Evolutionary conservation across 2,797 vertebrate genomes (phyloP).

Genomic region (Sebastes variabilis): DNA sequence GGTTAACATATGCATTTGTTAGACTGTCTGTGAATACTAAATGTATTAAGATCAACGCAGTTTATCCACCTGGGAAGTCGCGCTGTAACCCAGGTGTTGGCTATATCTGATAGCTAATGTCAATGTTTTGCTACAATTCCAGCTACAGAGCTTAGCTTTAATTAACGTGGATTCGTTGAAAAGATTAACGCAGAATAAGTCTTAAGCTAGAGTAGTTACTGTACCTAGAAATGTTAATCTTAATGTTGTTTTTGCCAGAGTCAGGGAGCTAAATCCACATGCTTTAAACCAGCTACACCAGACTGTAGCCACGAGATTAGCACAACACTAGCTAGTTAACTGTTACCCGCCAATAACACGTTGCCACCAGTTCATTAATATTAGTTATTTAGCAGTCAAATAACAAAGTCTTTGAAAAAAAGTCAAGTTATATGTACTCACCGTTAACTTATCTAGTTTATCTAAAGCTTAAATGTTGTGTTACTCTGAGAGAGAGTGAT

Average conservation of each 20-base stretch:
- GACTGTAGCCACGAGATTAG: conserved; percentile 34
- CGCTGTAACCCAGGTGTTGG: neutral
- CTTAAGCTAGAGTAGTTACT: accelerated
- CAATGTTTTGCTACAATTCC: neutral
- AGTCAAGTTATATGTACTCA: conserved; percentile 1
- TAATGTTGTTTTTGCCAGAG: neutral
- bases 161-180: neutral
- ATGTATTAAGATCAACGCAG: neutral
- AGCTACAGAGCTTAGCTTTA: too few species aligned
- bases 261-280: neutral
- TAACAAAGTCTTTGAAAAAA: neutral
- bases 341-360: neutral
- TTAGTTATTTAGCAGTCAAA: neutral
- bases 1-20: neutral
- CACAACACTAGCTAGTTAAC: conserved; percentile 4
- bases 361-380: neutral
- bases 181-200: neutral
- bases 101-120: neutral
- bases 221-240: neutral
- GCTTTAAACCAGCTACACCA: neutral
- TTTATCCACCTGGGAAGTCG: neutral
- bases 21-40: neutral
- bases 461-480: accelerated
- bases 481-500: neutral
- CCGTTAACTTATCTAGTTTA: neutral